A percentile compares a stretch with the other conserved stretches of the same genome.
These are phyloP conservation scores for Diachrysia chrysitis DNA, from an alignment of 2,888 invertebrate genomes.

Conservation along the genomic window DNA sequence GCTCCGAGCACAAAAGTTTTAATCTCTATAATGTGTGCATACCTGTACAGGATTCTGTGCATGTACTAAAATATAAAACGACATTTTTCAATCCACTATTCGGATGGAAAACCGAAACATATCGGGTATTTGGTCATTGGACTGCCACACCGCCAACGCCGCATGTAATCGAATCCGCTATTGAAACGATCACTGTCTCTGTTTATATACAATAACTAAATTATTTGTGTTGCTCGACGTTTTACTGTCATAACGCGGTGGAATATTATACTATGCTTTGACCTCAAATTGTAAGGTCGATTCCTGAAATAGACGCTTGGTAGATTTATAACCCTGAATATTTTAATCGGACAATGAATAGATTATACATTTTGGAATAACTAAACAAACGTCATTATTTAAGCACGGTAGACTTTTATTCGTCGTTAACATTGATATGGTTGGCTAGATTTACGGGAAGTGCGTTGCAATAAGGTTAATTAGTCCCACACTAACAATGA, in stretches of 20 bases:
- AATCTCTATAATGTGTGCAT: slow-evolving; percentile 74
- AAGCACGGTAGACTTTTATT: slow-evolving; percentile 4
- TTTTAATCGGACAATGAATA: not conserved
- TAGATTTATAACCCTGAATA: not conserved
- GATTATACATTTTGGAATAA: not conserved
- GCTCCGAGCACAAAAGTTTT: slow-evolving; percentile 73
- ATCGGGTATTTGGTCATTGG: slow-evolving; percentile 76
- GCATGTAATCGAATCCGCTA: slow-evolving; percentile 79
- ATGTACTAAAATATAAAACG: slow-evolving; percentile 40
- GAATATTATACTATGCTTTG: slow-evolving; percentile 22
- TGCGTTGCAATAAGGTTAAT: slow-evolving; percentile 38
- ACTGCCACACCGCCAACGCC: slow-evolving; percentile 72
- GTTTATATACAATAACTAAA: slow-evolving; percentile 70
- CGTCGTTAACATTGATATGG: slow-evolving; percentile 12
- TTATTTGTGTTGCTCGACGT: slow-evolving; percentile 64
- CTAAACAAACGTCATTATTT: not conserved
- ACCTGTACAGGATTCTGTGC: slow-evolving; percentile 44
- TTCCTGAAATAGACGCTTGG: slow-evolving; percentile 10
- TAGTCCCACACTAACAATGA: slow-evolving; percentile 43
- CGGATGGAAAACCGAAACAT: slow-evolving; percentile 69
- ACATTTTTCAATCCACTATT: slow-evolving; percentile 73
- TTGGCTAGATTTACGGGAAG: slow-evolving; percentile 12
- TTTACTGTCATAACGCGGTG: slow-evolving; percentile 42
- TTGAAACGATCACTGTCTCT: slow-evolving; percentile 69
- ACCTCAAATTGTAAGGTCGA: slow-evolving; percentile 11